Evolutionary conservation across 2,113 vertebrate species (phyloP).

Genomic region (Elephantulus edwardii): DNA sequence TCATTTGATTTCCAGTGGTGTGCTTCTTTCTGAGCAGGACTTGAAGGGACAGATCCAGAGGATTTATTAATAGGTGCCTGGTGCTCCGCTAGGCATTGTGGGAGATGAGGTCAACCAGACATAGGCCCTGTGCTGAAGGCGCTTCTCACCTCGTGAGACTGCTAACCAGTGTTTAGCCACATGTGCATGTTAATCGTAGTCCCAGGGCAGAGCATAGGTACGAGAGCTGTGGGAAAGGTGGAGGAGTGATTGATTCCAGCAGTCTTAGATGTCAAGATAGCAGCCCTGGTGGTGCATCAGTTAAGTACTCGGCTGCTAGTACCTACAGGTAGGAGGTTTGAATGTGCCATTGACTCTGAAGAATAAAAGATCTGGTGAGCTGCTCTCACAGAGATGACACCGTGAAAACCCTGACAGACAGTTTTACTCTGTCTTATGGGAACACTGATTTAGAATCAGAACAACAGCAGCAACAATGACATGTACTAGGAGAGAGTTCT

Average conservation of each 20-base stretch:
- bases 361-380: neutral
- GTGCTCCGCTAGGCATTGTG: neutral
- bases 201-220: neutral
- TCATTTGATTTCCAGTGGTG: slow-evolving; percentile 36
- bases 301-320: too few species aligned
- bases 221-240: neutral
- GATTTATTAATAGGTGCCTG: slow-evolving; percentile 17
- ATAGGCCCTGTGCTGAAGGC: neutral
- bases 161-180: neutral
- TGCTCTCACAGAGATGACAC: neutral
- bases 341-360: neutral
- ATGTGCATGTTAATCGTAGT: too few species aligned
- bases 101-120: neutral
- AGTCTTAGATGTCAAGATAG: neutral
- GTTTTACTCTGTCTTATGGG: neutral
- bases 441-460: neutral
- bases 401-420: neutral
- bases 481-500: neutral
- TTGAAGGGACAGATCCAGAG: slow-evolving; percentile 20
- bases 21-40: slow-evolving; percentile 30
- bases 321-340: neutral
- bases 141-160: neutral
- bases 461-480: neutral
- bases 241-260: neutral
- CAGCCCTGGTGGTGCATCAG: neutral